A percentile compares a stretch with the other conserved stretches of the same genome.
These are phyloP conservation scores for Psilanteris sp. DNA, from an alignment of 1,140 invertebrate genomes.

Conservation along the genomic window DNA sequence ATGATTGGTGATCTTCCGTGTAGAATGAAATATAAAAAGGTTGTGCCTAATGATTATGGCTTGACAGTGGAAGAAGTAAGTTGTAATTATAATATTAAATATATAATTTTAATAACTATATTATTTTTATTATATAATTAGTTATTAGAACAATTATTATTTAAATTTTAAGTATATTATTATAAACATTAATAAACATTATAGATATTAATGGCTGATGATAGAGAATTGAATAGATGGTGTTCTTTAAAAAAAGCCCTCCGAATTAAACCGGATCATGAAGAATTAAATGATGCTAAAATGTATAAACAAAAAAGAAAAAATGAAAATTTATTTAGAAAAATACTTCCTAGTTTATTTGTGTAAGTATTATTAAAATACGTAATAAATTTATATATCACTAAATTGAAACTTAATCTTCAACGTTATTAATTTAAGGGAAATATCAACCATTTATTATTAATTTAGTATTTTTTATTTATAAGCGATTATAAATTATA, in stretches of 20 bases:
- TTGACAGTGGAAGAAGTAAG: slow-evolving; percentile 92
- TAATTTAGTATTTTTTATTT: no score
- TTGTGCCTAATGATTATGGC: slow-evolving; percentile 94
- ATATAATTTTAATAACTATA: no score
- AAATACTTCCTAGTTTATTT: slow-evolving; percentile 92
- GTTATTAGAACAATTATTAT: no score
- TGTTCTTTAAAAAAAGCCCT: slow-evolving; percentile 94
- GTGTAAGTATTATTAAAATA: slow-evolving; percentile 75
- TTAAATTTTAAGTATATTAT: background rate
- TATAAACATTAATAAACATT: no score
- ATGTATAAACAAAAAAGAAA: slow-evolving; percentile 87
- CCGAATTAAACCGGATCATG: slow-evolving; percentile 87
- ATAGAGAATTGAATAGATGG: slow-evolving; percentile 97
- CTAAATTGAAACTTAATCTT: no score
- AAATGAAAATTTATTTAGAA: slow-evolving; percentile 88
- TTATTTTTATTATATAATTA: no score
- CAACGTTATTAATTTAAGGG: no score
- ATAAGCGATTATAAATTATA: no score
- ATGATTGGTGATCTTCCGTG: slow-evolving; percentile 94
- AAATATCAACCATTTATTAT: no score
- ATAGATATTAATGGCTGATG: slow-evolving; percentile 93
- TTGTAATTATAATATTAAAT: no score
- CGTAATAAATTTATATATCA: no score
- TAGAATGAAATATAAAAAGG: slow-evolving; percentile 95
- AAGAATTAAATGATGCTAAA: slow-evolving; percentile 90